These are phyloP conservation scores for Prietella phreatophila DNA, from an alignment of 2,113 vertebrate genomes.

Conservation along the genomic window DNA sequence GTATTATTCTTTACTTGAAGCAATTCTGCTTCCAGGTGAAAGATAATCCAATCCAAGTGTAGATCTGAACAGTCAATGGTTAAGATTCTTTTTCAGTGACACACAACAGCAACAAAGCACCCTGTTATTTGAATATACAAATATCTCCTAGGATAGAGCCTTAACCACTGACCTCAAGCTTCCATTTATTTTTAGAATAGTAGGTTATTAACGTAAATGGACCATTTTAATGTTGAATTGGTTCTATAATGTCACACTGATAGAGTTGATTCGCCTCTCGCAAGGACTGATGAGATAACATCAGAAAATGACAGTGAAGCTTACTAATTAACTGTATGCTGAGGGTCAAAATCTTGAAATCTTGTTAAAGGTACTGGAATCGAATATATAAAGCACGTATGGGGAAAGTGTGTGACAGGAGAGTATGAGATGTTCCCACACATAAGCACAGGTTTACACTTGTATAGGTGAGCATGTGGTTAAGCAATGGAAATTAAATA, in stretches of 20 bases:
- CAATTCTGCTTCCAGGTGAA: not conserved
- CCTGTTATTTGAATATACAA: too few relatives aligned
- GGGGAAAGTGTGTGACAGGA: not conserved
- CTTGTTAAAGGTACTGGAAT: not conserved
- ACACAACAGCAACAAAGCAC: not conserved
- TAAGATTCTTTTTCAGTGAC: not conserved
- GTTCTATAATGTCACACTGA: not conserved
- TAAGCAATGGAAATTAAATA: not conserved
- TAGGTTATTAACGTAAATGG: not conserved
- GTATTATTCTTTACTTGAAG: not conserved
- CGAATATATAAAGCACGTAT: not conserved
- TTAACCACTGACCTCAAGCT: not conserved
- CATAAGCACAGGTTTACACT: not conserved
- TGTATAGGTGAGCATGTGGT: not conserved
- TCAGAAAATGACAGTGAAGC: not conserved
- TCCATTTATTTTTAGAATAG: not conserved
- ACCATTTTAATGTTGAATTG: not conserved
- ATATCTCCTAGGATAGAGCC: not conserved
- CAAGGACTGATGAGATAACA: conserved; percentile 12
- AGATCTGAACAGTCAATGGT: not conserved
- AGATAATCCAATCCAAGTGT: not conserved
- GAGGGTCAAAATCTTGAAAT: not conserved
- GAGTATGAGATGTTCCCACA: not conserved
- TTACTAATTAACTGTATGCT: conserved; percentile 4
- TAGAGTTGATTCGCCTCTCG: not conserved